Percentiles rank a stretch among this genome's conserved stretches.
Conservation (phyloP, 2,113 vertebrate genomes). For the Rhinolophus sinicus region DNA sequence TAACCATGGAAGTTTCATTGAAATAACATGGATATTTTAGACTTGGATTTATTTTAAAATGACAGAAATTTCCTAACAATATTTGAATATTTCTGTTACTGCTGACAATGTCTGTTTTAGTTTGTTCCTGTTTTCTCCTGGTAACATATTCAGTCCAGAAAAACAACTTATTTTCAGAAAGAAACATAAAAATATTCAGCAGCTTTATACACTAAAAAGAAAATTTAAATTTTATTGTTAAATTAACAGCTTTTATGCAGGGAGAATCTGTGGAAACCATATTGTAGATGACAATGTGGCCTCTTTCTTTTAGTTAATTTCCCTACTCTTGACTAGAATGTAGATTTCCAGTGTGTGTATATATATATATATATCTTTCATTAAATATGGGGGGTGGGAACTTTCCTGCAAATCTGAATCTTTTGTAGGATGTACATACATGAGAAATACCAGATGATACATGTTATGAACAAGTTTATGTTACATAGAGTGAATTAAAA, state of each 20-base stretch:
- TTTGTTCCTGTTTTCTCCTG: not conserved
- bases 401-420: not conserved
- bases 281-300: not conserved
- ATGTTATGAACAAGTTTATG: not conserved
- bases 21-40: not conserved
- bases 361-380: too few relatives aligned
- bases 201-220: not conserved
- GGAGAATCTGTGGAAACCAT: not conserved
- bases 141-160: slow-evolving; percentile 55
- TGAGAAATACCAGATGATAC: not conserved
- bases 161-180: not conserved
- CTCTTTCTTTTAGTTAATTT: not conserved
- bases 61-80: slow-evolving; percentile 52
- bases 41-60: slow-evolving; percentile 70
- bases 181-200: not conserved
- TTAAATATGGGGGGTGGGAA: not conserved
- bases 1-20: slow-evolving; percentile 37
- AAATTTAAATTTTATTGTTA: slow-evolving; percentile 47
- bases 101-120: not conserved
- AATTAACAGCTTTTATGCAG: slow-evolving; percentile 29
- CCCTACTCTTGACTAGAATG: not conserved
- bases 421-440: not conserved
- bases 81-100: slow-evolving; percentile 56
- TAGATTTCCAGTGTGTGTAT: not conserved
- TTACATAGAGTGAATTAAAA: slow-evolving; percentile 27